phyloP scores from a whole-genome alignment of 1,140 invertebrate species.

The Drosophila insularis region DNA sequence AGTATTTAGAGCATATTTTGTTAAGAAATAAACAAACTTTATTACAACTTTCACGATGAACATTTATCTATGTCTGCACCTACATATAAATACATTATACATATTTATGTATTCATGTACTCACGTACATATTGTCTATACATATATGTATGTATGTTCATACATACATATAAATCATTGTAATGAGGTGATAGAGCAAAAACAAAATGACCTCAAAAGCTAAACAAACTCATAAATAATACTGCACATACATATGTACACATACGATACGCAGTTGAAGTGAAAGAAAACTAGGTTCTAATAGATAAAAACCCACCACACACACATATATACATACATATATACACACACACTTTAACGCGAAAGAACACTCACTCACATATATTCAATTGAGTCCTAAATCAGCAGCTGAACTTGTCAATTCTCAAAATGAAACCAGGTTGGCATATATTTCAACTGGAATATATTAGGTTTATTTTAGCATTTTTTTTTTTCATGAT shows the following conservation, averaged over 20 bases:
- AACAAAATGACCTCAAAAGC: conserved; percentile 30
- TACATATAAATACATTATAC: conserved; percentile 19
- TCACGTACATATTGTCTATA: conserved; percentile 21
- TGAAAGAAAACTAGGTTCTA: conserved; percentile 35
- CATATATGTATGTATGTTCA: neutral
- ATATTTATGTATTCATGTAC: neutral
- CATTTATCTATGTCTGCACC: conserved; percentile 37
- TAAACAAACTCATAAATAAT: conserved; percentile 56
- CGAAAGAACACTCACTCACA: conserved; percentile 1
- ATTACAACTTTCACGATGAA: conserved; percentile 50
- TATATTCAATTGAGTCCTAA: conserved; percentile 54
- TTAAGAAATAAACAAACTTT: neutral
- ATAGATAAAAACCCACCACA: conserved; percentile 48
- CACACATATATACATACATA: conserved; percentile 17
- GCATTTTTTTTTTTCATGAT: conserved; percentile 52
- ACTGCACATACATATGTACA: neutral
- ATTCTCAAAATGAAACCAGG: conserved; percentile 60
- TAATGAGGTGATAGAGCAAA: conserved; percentile 54
- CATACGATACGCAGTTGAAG: conserved; percentile 23
- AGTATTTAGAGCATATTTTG: neutral
- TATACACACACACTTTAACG: neutral
- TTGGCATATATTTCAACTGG: conserved; percentile 69
- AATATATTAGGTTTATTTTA: conserved; percentile 74
- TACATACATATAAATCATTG: conserved; percentile 54
- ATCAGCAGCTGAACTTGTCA: conserved; percentile 64